Conservation (phyloP, 2,797 vertebrate species). For the Mycteria americana region DNA sequence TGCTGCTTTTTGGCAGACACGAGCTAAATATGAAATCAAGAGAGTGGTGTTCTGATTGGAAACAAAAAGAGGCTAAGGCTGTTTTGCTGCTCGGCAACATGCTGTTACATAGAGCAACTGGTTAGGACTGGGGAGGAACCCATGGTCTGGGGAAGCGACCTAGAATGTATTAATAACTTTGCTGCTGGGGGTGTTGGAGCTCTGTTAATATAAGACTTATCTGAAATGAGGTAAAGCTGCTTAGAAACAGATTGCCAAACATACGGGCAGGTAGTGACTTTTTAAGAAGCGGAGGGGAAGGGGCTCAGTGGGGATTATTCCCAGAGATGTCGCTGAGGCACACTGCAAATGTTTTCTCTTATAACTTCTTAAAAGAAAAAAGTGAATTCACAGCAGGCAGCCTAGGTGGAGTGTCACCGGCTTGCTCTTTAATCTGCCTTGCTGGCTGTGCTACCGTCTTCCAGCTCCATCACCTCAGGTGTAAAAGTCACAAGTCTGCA, state of each 20-base stretch:
- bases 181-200: background rate
- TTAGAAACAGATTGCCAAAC: slow-evolving; percentile 13
- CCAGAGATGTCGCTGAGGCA: background rate
- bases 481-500: background rate
- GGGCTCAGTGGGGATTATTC: slow-evolving; percentile 23
- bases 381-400: background rate
- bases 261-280: background rate
- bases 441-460: background rate
- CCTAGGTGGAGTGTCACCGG: background rate
- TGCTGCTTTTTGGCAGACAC: background rate
- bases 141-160: background rate
- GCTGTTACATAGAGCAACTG: background rate
- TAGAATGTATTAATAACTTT: background rate
- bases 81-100: background rate
- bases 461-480: background rate
- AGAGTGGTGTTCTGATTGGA: background rate
- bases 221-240: slow-evolving; percentile 1
- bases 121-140: background rate
- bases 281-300: background rate
- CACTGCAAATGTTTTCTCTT: background rate
- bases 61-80: background rate
- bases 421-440: background rate
- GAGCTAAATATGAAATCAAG: background rate
- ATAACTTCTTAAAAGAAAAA: background rate
- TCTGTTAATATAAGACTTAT: background rate